Base-by-base conservation (phyloP, 2,888 invertebrate species). In the Scelioninae gen. 2 region DNA sequence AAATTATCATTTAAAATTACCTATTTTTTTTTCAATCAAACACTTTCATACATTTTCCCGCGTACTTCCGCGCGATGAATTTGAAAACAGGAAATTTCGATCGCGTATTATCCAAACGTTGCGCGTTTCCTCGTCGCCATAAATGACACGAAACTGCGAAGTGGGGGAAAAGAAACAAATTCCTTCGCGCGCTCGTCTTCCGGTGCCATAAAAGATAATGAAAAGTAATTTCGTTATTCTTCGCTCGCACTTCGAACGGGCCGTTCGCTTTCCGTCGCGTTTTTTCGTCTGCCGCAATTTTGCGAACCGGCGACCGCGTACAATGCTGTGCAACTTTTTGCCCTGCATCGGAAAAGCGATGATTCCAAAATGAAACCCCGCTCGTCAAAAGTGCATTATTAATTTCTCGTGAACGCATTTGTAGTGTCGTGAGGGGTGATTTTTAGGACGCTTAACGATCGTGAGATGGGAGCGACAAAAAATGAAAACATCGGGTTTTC, bases 171-270 rank as follows among this genome's bases (percentile, higher is more conserved):
- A 64, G 53, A 64, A 64, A 35, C 53, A 64, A 35, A 53, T 52
- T 33, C 43, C 31, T 57, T 18, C 46, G 33, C 19, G 13, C 58
- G 45, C 50, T 58, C 67, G 35, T 58, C 67, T 35, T 50, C 43
- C 31, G n/a, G 25, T 18, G 35, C 25, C 58, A 52, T 58, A 58
- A 68, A 68, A 68, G 11, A 58, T 68, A 60, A 68, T 60, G 68
- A 68, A 68, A 68, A 53, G 68, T 52, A 60, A 68, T 60, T 68
- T 68, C 18, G 53, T 46, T 58, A 53, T 33, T 19, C 39, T 48
- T 60, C 39, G 19, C 22, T 53, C 46, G 37, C 11, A n/a, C n/a
- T 53, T 57, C 61, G 64, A 69, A 45, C 53, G 50, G 50, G 35
- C 31, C 45, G n/a, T 57, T 64, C 63, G 43, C 50, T 58, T 69